Conservation (phyloP, 2,888 invertebrate genomes). For the Hydroisotoma schaefferi region DNA sequence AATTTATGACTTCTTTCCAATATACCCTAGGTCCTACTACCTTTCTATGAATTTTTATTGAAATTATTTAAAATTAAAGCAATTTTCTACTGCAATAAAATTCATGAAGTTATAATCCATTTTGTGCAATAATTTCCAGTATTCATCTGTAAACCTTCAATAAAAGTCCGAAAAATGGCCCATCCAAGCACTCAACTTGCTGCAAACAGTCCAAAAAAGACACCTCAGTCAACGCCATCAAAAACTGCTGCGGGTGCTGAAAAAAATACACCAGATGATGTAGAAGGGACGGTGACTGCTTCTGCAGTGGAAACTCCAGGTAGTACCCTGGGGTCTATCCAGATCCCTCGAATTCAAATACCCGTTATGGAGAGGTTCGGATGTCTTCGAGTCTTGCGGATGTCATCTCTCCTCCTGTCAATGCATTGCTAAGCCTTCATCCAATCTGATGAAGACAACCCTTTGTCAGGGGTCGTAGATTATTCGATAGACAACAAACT, state of each 20-base stretch:
- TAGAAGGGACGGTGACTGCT: conserved; percentile 18
- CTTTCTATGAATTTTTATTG: too few species aligned
- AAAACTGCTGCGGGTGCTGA: conserved; percentile 40
- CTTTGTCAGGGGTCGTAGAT: too few species aligned
- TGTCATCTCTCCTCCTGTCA: conserved; percentile 43
- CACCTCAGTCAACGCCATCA: conserved; percentile 44
- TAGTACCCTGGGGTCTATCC: conserved; percentile 31
- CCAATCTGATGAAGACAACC: too few species aligned
- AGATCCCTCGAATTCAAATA: conserved; percentile 33
- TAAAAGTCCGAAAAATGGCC: conserved; percentile 33
- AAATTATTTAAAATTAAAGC: too few species aligned
- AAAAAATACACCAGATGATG: conserved; percentile 14
- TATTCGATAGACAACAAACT: too few species aligned
- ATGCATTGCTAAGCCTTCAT: conserved; percentile 42
- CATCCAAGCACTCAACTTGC: conserved; percentile 46
- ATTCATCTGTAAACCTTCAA: conserved; percentile 1
- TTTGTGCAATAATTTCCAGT: too few species aligned
- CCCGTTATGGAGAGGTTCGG: conserved; percentile 45
- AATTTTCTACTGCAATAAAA: too few species aligned
- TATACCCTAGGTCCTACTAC: too few species aligned
- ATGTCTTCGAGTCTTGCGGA: conserved; percentile 43
- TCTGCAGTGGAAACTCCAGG: conserved; percentile 26
- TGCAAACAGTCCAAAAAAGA: conserved; percentile 46
- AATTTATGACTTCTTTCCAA: too few species aligned
- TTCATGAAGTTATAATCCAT: too few species aligned